Conservation (phyloP, 37 sponge, comb jelly and placozoan species). For the Lycopodina hypogea region DNA sequence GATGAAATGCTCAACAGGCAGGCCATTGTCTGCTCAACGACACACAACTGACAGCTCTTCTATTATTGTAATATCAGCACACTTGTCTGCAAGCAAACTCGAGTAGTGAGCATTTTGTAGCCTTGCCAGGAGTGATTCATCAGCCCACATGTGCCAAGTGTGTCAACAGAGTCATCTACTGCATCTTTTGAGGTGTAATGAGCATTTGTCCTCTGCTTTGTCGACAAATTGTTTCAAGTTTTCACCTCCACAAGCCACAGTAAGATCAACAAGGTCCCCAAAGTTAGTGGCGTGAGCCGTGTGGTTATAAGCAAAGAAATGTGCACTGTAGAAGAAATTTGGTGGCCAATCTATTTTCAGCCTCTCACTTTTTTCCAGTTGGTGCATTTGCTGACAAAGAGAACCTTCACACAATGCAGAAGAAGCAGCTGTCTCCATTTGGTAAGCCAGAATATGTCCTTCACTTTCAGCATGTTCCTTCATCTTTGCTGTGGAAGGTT, state of each 20-base stretch:
- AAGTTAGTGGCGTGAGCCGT: conserved; percentile 69
- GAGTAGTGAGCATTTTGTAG: too few species aligned
- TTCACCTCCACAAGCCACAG: conserved; percentile 65
- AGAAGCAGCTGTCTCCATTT: too few species aligned
- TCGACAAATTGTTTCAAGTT: conserved; percentile 50
- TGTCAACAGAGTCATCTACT: too few species aligned
- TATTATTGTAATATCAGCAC: conserved; percentile 67
- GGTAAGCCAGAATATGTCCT: too few species aligned
- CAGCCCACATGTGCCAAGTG: too few species aligned
- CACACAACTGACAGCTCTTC: conserved; percentile 71
- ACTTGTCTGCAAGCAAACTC: conserved; percentile 69
- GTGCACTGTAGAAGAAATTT: conserved; percentile 62
- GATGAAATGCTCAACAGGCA: conserved; percentile 71
- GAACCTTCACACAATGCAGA: conserved; percentile 26
- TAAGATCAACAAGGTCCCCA: conserved; percentile 60
- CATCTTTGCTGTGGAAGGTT: conserved; percentile 60
- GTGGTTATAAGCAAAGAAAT: conserved; percentile 56
- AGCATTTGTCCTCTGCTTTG: too few species aligned
- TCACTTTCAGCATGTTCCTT: conserved; percentile 40
- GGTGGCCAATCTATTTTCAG: conserved; percentile 60
- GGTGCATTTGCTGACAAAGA: conserved; percentile 52
- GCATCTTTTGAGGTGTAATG: too few species aligned
- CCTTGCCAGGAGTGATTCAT: too few species aligned
- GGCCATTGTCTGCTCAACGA: conserved; percentile 70
- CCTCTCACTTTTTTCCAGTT: conserved; percentile 42